Percentiles rank a stretch among this genome's conserved stretches.
These are phyloP conservation scores for Daphoenositta chrysoptera DNA, from an alignment of 2,113 vertebrate species.

Conservation along the genomic window DNA sequence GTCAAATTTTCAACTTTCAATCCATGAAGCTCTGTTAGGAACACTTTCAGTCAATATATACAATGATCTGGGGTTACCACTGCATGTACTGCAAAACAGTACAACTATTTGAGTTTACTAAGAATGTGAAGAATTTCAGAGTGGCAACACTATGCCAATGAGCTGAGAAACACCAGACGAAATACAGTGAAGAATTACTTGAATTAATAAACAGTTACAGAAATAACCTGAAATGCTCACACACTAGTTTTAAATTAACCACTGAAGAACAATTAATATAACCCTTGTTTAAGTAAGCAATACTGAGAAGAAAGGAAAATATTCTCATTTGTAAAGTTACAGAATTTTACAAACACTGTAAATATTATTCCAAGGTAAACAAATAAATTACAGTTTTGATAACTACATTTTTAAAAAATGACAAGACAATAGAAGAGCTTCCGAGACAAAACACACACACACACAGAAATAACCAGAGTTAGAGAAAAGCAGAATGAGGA, in stretches of 20 bases:
- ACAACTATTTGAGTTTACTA: not conserved
- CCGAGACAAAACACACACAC: not conserved
- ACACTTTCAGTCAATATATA: not conserved
- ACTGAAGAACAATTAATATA: not conserved
- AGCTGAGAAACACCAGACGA: not conserved
- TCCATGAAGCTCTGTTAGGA: not conserved
- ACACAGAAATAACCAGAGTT: not conserved
- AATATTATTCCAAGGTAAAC: not conserved
- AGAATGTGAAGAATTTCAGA: conserved; percentile 8
- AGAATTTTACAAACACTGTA: not conserved
- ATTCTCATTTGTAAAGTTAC: not conserved
- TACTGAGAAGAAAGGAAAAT: not conserved
- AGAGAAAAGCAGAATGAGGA: not conserved
- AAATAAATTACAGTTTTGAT: not conserved
- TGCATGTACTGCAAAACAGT: not conserved
- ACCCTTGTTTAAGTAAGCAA: not conserved
- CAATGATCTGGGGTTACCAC: not conserved
- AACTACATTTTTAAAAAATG: not conserved
- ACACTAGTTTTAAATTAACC: not conserved
- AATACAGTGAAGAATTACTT: not conserved
- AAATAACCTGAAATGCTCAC: conserved; percentile 6
- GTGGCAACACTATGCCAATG: not conserved
- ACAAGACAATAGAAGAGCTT: not conserved
- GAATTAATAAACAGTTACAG: not conserved
- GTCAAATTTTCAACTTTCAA: not conserved